Conservation (phyloP, 1,140 invertebrate genomes). For the Diploscapter pachys region DNA sequence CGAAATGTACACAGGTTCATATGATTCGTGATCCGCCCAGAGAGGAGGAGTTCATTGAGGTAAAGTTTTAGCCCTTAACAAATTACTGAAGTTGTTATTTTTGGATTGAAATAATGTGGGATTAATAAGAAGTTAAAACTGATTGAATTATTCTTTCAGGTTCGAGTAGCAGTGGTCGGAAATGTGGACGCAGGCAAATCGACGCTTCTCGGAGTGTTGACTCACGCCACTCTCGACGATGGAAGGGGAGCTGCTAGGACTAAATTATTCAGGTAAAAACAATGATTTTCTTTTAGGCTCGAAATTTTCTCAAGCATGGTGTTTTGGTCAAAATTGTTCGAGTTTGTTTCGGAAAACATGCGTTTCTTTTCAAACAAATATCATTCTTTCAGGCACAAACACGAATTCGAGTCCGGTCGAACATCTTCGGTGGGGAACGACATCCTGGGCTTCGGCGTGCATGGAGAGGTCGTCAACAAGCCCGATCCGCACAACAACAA, state of each 20-base stretch:
- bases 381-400: slow-evolving; percentile 72
- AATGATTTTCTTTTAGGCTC: neutral
- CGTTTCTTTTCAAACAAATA: too few species aligned
- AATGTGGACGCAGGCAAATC: slow-evolving; percentile 99
- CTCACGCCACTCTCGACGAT: slow-evolving; percentile 96
- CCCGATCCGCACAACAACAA: slow-evolving; percentile 82
- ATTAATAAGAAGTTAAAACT: too few species aligned
- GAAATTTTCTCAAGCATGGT: neutral
- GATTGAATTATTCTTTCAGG: slow-evolving; percentile 19
- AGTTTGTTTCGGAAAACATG: too few species aligned
- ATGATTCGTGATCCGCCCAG: slow-evolving; percentile 42
- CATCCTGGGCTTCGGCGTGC: slow-evolving; percentile 85
- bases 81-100: too few species aligned
- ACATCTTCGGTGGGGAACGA: slow-evolving; percentile 99
- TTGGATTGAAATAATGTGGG: too few species aligned
- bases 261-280: slow-evolving; percentile 75
- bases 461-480: slow-evolving; percentile 53
- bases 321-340: neutral
- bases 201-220: slow-evolving; percentile 90
- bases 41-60: slow-evolving; percentile 53
- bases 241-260: slow-evolving; percentile 82
- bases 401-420: slow-evolving; percentile 94
- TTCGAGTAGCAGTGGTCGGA: slow-evolving; percentile 92
- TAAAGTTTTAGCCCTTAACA: slow-evolving; percentile 1
- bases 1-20: slow-evolving; percentile 33